A percentile compares a stretch with the other conserved stretches of the same genome.
phyloP scores from a whole-genome alignment of 1,140 invertebrate genomes.

The Conus ventricosus region DNA sequence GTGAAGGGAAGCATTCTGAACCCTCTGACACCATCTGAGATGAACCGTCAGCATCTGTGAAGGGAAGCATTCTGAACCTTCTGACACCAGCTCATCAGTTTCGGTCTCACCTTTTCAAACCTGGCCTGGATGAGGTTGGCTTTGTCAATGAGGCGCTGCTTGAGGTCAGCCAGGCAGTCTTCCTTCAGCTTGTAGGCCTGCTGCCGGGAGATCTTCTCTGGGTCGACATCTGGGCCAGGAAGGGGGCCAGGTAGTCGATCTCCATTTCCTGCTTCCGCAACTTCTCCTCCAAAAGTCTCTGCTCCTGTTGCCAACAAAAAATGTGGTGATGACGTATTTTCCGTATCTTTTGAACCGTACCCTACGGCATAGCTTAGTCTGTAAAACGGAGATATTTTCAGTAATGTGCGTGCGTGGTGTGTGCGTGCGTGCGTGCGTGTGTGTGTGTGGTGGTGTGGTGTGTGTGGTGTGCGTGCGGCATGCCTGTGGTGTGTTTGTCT shows the following conservation, averaged over 20 bases:
- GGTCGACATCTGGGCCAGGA: conserved; percentile 72
- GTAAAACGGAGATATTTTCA: not conserved
- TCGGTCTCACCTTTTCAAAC: conserved; percentile 72
- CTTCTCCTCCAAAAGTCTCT: conserved; percentile 69
- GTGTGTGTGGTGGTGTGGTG: too few relatives aligned
- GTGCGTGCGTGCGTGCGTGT: not conserved
- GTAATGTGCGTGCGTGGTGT: too few relatives aligned
- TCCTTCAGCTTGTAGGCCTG: conserved; percentile 72
- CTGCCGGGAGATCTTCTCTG: conserved; percentile 66
- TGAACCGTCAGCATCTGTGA: too few relatives aligned
- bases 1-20: too few relatives aligned
- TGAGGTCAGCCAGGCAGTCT: conserved; percentile 73
- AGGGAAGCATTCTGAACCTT: too few relatives aligned
- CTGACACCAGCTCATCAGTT: too few relatives aligned
- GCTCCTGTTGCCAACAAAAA: conserved; percentile 59
- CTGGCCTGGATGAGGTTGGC: conserved; percentile 75
- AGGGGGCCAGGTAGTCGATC: conserved; percentile 75
- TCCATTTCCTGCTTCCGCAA: conserved; percentile 74
- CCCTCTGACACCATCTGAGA: too few relatives aligned
- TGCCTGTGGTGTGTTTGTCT: too few relatives aligned
- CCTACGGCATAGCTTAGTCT: not conserved
- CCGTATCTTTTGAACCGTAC: not conserved
- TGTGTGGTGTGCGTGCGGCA: too few relatives aligned
- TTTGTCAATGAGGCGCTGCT: conserved; percentile 74
- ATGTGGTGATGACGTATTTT: not conserved